Evolutionary conservation across 2,797 vertebrate genomes (phyloP).

Genomic region (Periparus ater): DNA sequence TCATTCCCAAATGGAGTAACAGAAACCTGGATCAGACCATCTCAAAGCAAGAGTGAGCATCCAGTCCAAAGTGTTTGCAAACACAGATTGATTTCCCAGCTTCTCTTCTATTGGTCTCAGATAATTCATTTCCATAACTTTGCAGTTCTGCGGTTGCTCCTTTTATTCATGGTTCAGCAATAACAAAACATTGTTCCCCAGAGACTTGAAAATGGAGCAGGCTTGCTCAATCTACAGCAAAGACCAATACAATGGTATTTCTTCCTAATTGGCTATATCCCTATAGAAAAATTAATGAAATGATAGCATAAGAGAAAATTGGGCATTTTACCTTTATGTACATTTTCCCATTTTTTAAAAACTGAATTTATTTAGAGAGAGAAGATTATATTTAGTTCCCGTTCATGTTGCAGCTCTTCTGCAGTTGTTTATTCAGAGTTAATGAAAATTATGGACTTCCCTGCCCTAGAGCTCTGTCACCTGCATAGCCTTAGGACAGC

Average conservation of each 20-base stretch:
- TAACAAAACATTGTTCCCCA: neutral
- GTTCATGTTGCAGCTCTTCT: neutral
- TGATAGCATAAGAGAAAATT: neutral
- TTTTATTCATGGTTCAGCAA: conserved; percentile 6
- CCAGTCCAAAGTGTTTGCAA: neutral
- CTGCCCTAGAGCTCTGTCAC: neutral
- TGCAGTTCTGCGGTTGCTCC: neutral
- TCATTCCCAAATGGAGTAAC: neutral
- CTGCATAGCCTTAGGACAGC: neutral
- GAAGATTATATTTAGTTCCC: neutral
- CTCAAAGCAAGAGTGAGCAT: neutral
- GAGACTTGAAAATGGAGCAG: neutral
- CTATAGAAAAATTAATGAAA: neutral
- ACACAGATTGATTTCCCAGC: neutral
- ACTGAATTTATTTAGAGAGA: neutral
- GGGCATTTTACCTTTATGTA: neutral
- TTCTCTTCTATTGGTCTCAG: neutral
- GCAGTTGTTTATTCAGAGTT: neutral
- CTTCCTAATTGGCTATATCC: neutral
- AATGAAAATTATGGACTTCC: neutral
- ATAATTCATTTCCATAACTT: neutral
- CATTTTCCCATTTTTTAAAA: neutral
- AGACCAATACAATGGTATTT: neutral
- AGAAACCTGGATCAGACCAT: neutral
- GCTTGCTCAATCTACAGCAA: neutral